These are phyloP conservation scores for Hirtodrosophila trivittata DNA, from an alignment of 2,888 invertebrate genomes.

Conservation along the genomic window DNA sequence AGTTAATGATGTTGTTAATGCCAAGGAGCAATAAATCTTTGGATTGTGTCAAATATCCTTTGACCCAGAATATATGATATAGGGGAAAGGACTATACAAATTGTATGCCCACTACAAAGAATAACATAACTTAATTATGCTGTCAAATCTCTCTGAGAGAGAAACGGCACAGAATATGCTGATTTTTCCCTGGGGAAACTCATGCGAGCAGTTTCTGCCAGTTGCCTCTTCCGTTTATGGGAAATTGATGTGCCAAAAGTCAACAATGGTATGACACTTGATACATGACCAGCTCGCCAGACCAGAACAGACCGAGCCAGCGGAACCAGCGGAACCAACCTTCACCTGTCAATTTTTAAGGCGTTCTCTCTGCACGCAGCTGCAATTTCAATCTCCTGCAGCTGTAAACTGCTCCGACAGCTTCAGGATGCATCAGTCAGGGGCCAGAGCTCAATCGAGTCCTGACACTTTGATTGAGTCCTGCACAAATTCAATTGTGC, in stretches of 20 bases:
- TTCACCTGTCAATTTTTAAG: too few species aligned
- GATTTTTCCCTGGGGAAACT: conserved; percentile 8
- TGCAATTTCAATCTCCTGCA: too few species aligned
- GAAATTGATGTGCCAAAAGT: conserved; percentile 52
- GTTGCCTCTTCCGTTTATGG: neutral
- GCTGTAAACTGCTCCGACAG: too few species aligned
- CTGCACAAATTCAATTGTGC: too few species aligned
- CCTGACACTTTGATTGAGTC: too few species aligned
- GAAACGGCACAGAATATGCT: conserved; percentile 32
- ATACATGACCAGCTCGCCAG: conserved; percentile 22
- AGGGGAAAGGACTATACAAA: conserved; percentile 1
- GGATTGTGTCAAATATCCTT: conserved; percentile 30
- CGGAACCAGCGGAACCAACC: too few species aligned
- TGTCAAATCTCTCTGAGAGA: conserved; percentile 42
- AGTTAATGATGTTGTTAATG: conserved; percentile 52
- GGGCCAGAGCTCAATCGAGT: too few species aligned
- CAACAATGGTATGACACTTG: conserved; percentile 43
- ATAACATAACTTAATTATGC: conserved; percentile 51
- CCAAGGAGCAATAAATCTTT: conserved; percentile 43
- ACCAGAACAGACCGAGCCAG: too few species aligned
- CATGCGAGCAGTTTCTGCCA: too few species aligned
- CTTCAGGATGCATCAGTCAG: too few species aligned
- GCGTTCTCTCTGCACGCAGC: too few species aligned
- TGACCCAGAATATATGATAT: conserved; percentile 3
- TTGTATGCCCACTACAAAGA: neutral